phyloP scores from a whole-genome alignment of 2,888 invertebrate genomes.

The Incurvaria masculella region DNA sequence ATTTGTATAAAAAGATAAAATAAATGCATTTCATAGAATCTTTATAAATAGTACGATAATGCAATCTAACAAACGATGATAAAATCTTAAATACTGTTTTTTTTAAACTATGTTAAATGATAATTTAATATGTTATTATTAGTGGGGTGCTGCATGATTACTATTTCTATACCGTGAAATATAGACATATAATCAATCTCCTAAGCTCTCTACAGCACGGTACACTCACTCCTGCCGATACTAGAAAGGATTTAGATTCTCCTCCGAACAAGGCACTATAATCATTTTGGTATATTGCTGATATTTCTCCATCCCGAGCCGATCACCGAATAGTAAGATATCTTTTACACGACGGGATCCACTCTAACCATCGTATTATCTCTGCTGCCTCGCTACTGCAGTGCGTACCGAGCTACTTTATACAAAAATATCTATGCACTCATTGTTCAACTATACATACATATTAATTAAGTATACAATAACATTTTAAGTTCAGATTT shows the following conservation, averaged over 20 bases:
- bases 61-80: conserved; percentile 48
- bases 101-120: conserved; percentile 29
- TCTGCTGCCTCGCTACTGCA: not conserved
- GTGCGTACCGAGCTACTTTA: not conserved
- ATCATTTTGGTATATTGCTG: conserved; percentile 55
- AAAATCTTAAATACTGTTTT: conserved; percentile 34
- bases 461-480: not conserved
- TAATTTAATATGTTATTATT: conserved; percentile 39
- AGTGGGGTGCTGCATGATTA: conserved; percentile 51
- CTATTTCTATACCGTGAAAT: conserved; percentile 55
- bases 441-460: not conserved
- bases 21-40: conserved; percentile 54
- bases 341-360: not conserved
- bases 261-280: conserved; percentile 50
- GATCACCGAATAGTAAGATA: not conserved
- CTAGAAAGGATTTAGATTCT: conserved; percentile 34
- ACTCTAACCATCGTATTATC: too few relatives aligned
- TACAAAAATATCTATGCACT: not conserved
- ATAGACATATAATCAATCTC: conserved; percentile 52
- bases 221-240: conserved; percentile 32
- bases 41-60: conserved; percentile 44
- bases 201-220: conserved; percentile 16
- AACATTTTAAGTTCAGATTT: too few relatives aligned
- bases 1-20: conserved; percentile 47
- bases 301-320: conserved; percentile 20